Percentiles rank a stretch among this genome's conserved stretches.
phyloP scores from a whole-genome alignment of 2,113 vertebrate genomes.

The Fulmarus glacialis region DNA sequence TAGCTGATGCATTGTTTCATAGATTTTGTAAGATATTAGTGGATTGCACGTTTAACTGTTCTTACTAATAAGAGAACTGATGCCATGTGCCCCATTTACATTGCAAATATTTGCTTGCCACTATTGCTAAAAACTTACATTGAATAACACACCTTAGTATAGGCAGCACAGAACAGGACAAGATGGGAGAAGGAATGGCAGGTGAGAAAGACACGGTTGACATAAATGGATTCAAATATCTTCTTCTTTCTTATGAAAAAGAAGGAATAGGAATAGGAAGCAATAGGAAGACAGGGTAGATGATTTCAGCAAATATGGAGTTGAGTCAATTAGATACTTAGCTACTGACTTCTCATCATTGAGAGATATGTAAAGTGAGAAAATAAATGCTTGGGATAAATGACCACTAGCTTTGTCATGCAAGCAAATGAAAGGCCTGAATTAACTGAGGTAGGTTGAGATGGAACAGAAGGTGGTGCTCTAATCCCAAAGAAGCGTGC shows the following conservation, averaged over 20 bases:
- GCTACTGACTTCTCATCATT: neutral
- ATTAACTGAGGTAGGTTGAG: neutral
- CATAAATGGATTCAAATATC: neutral
- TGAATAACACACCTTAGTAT: neutral
- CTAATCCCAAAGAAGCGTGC: neutral
- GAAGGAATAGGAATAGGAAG: too few species aligned
- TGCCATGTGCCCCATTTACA: neutral
- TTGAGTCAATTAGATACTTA: neutral
- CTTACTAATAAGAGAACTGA: neutral
- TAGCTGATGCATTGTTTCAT: neutral
- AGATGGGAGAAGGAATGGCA: neutral
- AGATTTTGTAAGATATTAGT: neutral
- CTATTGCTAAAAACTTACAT: neutral
- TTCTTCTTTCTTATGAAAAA: neutral
- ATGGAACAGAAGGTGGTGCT: constrained; percentile 39
- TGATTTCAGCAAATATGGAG: neutral
- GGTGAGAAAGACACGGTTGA: neutral
- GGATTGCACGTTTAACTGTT: neutral
- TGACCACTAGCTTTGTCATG: neutral
- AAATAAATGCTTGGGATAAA: neutral
- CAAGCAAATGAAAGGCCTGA: neutral
- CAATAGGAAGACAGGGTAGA: neutral
- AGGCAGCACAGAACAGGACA: neutral
- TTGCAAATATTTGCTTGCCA: neutral
- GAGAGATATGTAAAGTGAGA: neutral